Evolutionary conservation across 2,113 vertebrate genomes (phyloP).

Genomic region (Onychorhynchus coronatus): DNA sequence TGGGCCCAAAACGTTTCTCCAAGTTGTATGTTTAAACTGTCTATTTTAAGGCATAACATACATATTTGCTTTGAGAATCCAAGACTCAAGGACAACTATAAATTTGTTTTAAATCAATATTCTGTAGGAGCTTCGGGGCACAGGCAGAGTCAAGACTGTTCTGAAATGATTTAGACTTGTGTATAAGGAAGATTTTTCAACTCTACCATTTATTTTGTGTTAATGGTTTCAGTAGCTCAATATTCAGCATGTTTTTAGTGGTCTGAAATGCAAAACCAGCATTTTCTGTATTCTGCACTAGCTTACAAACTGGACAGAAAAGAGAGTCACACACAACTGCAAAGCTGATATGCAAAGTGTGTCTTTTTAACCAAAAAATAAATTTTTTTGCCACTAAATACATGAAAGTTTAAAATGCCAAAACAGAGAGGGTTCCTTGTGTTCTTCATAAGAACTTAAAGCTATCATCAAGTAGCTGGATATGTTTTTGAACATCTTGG

Average conservation of each 20-base stretch:
- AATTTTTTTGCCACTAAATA: background rate
- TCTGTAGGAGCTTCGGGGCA: background rate
- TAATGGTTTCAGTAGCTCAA: background rate
- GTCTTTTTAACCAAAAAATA: background rate
- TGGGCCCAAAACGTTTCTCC: background rate
- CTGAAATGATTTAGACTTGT: background rate
- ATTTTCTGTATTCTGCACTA: background rate
- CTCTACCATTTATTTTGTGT: background rate
- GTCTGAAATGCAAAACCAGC: background rate
- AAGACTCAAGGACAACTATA: background rate
- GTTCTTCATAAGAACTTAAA: background rate
- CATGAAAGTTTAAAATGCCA: background rate
- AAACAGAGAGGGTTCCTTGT: background rate
- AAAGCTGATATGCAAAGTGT: background rate
- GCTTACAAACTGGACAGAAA: background rate
- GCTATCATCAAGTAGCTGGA: background rate
- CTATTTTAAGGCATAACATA: background rate
- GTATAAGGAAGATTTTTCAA: background rate
- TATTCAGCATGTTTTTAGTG: background rate
- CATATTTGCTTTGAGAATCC: constrained; percentile 11
- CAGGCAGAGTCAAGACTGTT: background rate
- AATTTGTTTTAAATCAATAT: background rate
- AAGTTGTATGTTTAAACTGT: background rate
- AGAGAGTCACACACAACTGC: background rate
- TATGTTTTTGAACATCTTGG: background rate